These are phyloP conservation scores for Agonum fuliginosum DNA, from an alignment of 2,888 invertebrate species.

Conservation along the genomic window DNA sequence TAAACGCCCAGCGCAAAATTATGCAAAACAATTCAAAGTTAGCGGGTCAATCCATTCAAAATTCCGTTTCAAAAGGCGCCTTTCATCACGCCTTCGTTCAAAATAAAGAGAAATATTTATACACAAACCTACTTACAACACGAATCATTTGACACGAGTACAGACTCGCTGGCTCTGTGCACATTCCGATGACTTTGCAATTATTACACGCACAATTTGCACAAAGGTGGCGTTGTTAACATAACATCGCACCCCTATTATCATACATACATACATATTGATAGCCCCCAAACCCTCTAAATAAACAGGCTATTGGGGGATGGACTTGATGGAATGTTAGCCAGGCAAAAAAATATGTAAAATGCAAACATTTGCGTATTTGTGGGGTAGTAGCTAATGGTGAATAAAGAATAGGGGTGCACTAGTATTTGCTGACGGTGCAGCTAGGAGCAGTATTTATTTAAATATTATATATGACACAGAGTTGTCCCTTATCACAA, in stretches of 20 bases:
- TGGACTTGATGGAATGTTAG: constrained; percentile 3
- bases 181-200: constrained; percentile 28
- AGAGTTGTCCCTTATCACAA: too few species aligned
- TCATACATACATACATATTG: constrained; percentile 25
- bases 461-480: too few species aligned
- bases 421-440: background rate
- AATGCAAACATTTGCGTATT: constrained; percentile 17
- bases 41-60: background rate
- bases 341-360: background rate
- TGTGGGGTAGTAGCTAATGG: background rate
- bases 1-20: constrained; percentile 11
- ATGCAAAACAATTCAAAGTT: constrained; percentile 13
- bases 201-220: constrained; percentile 47
- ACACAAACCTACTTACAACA: background rate
- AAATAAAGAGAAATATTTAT: constrained; percentile 47
- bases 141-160: constrained; percentile 2
- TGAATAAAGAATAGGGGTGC: background rate
- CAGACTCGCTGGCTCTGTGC: background rate
- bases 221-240: constrained; percentile 45
- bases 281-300: background rate
- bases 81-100: background rate
- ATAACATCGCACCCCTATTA: constrained; percentile 15
- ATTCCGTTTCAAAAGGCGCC: constrained; percentile 16
- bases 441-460: too few species aligned
- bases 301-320: background rate